Evolutionary conservation across 2,113 vertebrate species (phyloP).

Genomic region (Gymnarchus niloticus): DNA sequence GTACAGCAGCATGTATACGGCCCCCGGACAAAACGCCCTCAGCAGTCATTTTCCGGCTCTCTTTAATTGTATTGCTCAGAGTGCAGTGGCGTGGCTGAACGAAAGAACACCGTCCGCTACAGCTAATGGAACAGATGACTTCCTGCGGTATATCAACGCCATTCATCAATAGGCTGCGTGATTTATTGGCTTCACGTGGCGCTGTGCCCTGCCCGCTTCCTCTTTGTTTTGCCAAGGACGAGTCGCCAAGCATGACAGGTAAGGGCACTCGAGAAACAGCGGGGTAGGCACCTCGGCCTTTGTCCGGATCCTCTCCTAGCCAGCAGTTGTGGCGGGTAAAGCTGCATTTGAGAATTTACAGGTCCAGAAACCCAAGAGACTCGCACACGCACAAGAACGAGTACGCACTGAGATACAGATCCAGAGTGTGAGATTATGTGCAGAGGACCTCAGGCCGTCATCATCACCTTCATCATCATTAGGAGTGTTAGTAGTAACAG

Average conservation of each 20-base stretch:
- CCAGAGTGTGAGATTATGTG: neutral
- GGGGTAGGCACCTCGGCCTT: neutral
- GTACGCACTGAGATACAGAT: neutral
- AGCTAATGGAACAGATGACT: neutral
- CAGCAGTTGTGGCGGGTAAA: neutral
- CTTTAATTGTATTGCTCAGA: neutral
- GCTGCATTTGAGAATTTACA: neutral
- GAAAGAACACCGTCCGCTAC: neutral
- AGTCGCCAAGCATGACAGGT: neutral
- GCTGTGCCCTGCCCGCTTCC: neutral
- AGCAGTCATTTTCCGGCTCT: neutral
- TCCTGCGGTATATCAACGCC: neutral
- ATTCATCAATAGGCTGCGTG: slow-evolving; percentile 13
- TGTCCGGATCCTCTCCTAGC: neutral
- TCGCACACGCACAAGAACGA: neutral
- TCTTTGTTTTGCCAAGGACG: slow-evolving; percentile 23
- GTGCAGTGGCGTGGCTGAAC: too few species aligned
- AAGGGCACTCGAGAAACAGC: neutral
- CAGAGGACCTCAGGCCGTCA: neutral
- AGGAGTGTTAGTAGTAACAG: too few species aligned
- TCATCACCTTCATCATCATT: too few species aligned
- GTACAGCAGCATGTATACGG: neutral
- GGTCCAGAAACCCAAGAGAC: too few species aligned
- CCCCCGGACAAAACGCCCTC: neutral
- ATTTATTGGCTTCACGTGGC: neutral